These are phyloP conservation scores for Cercocebus atys DNA, from an alignment of 2,113 vertebrate genomes.

Conservation along the genomic window DNA sequence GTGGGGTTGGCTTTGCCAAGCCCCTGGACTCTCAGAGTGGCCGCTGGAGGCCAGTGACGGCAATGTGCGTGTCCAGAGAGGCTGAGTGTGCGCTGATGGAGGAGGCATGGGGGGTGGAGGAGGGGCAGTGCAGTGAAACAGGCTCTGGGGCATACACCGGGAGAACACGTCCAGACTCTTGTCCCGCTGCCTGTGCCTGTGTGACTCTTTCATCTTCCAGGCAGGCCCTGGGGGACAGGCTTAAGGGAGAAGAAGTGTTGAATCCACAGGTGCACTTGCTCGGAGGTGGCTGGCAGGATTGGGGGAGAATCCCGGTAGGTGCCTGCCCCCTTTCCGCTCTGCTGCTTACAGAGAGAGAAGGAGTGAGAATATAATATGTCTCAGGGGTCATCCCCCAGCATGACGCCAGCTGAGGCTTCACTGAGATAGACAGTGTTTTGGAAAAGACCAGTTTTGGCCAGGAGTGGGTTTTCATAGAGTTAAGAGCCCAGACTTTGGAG, in stretches of 20 bases:
- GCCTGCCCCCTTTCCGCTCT: background rate
- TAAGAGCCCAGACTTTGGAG: background rate
- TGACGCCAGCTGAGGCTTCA: background rate
- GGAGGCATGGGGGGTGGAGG: background rate
- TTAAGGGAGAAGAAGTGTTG: background rate
- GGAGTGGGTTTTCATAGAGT: background rate
- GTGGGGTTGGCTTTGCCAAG: background rate
- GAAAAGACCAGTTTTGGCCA: background rate
- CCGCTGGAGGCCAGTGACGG: background rate
- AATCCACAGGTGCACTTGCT: background rate
- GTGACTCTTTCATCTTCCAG: background rate
- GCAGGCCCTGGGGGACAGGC: background rate
- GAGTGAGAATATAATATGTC: background rate
- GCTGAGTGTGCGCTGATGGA: background rate
- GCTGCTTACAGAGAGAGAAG: background rate
- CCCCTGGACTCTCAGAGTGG: background rate
- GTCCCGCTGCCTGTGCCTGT: background rate
- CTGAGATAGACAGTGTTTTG: slow-evolving; percentile 7
- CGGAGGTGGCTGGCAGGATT: background rate
- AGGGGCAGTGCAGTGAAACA: background rate
- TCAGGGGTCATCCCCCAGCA: background rate
- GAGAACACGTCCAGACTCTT: background rate
- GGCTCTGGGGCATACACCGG: background rate
- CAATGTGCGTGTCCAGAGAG: background rate
- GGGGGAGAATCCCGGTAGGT: background rate